Evolutionary conservation across 2,113 vertebrate species (phyloP).

Genomic region (Microcebus ravelobensis): DNA sequence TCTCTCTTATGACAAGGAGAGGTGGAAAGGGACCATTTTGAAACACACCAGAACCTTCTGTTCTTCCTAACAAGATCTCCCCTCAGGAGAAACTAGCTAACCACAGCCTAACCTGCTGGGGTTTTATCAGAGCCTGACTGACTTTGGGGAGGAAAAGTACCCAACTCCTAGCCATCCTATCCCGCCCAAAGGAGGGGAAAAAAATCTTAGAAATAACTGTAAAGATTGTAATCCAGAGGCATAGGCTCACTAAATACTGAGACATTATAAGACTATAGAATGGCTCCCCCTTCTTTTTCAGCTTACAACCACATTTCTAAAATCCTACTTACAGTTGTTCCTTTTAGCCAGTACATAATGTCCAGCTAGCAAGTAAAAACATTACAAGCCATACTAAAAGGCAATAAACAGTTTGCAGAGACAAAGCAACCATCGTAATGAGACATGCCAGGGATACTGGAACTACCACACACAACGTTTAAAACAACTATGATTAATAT

Average conservation of each 20-base stretch:
- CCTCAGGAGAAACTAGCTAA: not conserved
- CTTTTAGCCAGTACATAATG: not conserved
- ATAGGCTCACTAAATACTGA: not conserved
- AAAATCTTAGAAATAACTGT: not conserved
- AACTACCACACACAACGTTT: not conserved
- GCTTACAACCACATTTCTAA: not conserved
- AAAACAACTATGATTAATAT: not conserved
- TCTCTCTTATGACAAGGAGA: not conserved
- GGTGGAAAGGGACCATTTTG: not conserved
- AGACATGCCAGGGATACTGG: not conserved
- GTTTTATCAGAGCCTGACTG: not conserved
- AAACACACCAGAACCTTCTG: not conserved
- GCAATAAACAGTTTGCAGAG: too few species aligned
- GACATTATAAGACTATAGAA: too few species aligned
- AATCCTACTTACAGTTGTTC: not conserved
- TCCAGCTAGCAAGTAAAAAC: not conserved
- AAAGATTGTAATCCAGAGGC: not conserved
- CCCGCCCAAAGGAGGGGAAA: not conserved
- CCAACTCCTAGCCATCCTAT: not conserved
- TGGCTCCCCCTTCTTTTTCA: too few species aligned
- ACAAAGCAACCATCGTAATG: not conserved
- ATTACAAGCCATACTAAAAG: not conserved
- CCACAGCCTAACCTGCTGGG: not conserved
- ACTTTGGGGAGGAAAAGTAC: not conserved
- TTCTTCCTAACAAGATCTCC: not conserved